These are phyloP conservation scores for Clangula hyemalis DNA, from an alignment of 2,797 vertebrate genomes.

Conservation along the genomic window DNA sequence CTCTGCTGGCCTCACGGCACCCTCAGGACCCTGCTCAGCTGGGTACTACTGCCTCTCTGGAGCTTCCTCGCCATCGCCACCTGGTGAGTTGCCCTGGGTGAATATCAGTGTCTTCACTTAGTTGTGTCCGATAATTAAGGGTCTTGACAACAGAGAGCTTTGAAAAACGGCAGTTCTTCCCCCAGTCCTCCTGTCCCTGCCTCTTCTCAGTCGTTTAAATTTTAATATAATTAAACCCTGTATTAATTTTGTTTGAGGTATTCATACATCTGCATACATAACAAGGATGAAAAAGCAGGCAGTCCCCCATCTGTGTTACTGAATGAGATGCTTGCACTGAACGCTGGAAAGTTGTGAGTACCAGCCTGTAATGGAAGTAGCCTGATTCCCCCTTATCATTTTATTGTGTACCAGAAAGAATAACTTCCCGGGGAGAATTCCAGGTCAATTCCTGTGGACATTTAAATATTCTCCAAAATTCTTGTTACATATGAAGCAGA, in stretches of 20 bases:
- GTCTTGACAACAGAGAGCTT: not conserved
- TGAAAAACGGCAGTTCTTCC: not conserved
- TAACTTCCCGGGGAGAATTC: not conserved
- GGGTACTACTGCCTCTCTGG: constrained; percentile 88
- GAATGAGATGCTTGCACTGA: accelerated
- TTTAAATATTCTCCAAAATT: not conserved
- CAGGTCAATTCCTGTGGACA: too few relatives aligned
- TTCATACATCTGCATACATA: accelerated
- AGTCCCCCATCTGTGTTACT: accelerated
- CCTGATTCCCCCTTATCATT: not conserved
- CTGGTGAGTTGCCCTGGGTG: not conserved
- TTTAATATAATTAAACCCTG: not conserved
- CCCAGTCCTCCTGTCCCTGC: accelerated
- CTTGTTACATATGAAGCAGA: not conserved
- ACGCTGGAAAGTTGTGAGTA: not conserved
- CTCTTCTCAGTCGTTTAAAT: not conserved
- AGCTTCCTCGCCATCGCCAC: constrained; percentile 74
- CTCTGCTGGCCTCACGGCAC: constrained; percentile 80
- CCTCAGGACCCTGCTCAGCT: constrained; percentile 86
- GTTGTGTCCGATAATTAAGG: too few relatives aligned
- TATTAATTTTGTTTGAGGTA: not conserved
- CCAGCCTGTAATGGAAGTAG: not conserved
- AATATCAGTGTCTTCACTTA: accelerated
- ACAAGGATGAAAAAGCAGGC: not conserved
- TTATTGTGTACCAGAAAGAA: not conserved